Evolutionary conservation across 2,797 vertebrate species (phyloP).

Genomic region (Typhlichthys eigenmanni): DNA sequence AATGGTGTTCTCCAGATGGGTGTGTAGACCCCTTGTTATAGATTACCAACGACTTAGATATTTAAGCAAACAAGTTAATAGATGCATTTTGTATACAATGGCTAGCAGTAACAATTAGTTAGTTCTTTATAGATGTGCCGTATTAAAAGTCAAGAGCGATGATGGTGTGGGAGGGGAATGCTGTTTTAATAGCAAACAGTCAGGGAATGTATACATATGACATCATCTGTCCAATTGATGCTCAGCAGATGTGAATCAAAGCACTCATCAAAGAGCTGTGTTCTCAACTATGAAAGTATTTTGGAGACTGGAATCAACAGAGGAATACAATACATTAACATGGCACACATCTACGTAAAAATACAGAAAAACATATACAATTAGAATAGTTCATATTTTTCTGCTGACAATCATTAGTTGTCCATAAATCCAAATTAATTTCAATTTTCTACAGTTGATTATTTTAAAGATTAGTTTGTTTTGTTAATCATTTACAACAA

Average conservation of each 20-base stretch:
- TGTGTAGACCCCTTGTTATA: neutral
- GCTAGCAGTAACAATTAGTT: conserved; percentile 1
- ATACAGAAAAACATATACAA: neutral
- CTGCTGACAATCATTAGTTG: no score
- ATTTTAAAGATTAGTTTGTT: neutral
- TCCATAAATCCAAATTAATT: neutral
- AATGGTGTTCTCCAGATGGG: neutral
- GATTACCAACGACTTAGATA: neutral
- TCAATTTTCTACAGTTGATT: conserved; percentile 9
- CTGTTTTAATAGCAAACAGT: conserved; percentile 48
- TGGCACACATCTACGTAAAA: neutral
- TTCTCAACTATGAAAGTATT: conserved; percentile 24
- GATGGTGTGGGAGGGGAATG: conserved; percentile 38
- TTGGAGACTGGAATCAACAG: conserved; percentile 26
- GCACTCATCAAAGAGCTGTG: conserved; percentile 29
- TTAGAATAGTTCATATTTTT: neutral
- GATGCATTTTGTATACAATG: neutral
- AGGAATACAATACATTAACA: conserved; percentile 27
- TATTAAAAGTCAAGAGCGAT: conserved; percentile 27
- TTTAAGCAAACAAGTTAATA: neutral
- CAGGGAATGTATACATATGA: conserved; percentile 19
- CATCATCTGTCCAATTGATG: conserved; percentile 47
- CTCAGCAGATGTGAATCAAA: conserved; percentile 37
- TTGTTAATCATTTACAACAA: neutral
- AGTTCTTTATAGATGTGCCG: neutral